Conservation (phyloP, 1,140 invertebrate genomes). For the Harlomillsia oculata region DNA sequence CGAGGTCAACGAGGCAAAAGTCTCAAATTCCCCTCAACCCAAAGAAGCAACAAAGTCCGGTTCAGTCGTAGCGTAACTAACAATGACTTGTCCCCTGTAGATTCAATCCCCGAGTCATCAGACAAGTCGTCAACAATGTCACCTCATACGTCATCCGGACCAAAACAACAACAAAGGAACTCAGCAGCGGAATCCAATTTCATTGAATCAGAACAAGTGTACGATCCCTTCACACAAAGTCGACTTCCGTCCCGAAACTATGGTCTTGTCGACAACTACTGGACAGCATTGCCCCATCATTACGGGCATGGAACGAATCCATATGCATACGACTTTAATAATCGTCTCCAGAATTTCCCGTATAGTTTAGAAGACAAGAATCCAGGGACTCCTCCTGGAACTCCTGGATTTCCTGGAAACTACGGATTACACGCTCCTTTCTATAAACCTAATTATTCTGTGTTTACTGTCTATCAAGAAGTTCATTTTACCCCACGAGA, state of each 20-base stretch:
- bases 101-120: too few species aligned
- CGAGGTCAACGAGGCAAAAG: not conserved
- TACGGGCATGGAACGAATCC: not conserved
- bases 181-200: not conserved
- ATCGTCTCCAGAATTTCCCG: not conserved
- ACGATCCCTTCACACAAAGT: slow-evolving; percentile 5
- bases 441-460: slow-evolving; percentile 24
- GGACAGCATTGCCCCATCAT: not conserved
- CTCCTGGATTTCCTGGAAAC: too few species aligned
- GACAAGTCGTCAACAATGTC: too few species aligned
- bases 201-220: not conserved
- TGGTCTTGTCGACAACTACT: not conserved
- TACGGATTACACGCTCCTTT: slow-evolving; percentile 21
- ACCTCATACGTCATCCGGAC: too few species aligned
- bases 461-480: slow-evolving; percentile 27
- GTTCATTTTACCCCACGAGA: slow-evolving; percentile 18
- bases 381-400: not conserved
- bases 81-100: too few species aligned
- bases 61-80: too few species aligned
- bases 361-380: not conserved
- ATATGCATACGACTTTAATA: not conserved
- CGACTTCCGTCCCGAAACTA: not conserved
- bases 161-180: not conserved
- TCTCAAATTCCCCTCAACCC: not conserved
- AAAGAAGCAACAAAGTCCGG: not conserved